Evolutionary conservation across 2,888 invertebrate species (phyloP).

Genomic region (Eristalinus aeneus): DNA sequence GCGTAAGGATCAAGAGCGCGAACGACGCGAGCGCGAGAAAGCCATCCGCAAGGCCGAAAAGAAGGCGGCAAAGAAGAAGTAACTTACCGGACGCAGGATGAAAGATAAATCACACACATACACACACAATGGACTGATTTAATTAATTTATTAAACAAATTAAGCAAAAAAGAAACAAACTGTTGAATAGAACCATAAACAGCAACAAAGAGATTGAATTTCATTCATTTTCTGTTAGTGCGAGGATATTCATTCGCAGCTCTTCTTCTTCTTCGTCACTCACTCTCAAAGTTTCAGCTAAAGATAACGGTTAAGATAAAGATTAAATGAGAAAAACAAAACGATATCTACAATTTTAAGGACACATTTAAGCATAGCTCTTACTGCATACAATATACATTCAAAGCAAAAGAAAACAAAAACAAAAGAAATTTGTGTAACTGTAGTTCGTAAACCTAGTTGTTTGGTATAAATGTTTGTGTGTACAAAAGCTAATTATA

Average conservation of each 20-base stretch:
- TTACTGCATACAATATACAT: slow-evolving; percentile 51
- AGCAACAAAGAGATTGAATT: slow-evolving; percentile 43
- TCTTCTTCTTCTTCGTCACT: slow-evolving; percentile 15
- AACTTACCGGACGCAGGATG: slow-evolving; percentile 60
- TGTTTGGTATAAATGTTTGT: slow-evolving; percentile 67
- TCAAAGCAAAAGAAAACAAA: slow-evolving; percentile 42
- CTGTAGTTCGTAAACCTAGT: slow-evolving; percentile 72
- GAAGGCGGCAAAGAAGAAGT: slow-evolving; percentile 86
- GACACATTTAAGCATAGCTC: slow-evolving; percentile 62
- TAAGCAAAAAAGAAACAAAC: slow-evolving; percentile 29
- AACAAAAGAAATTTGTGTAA: slow-evolving; percentile 57
- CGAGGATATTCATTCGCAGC: slow-evolving; percentile 41
- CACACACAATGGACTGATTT: slow-evolving; percentile 73
- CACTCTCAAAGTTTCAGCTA: slow-evolving; percentile 61
- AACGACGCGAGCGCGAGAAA: slow-evolving; percentile 91
- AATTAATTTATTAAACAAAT: slow-evolving; percentile 71
- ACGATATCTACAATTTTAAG: slow-evolving; percentile 50
- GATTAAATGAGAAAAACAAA: slow-evolving; percentile 27
- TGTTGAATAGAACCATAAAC: slow-evolving; percentile 24
- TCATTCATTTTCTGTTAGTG: slow-evolving; percentile 6
- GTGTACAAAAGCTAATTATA: slow-evolving; percentile 41
- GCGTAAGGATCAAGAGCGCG: slow-evolving; percentile 90
- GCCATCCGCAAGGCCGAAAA: slow-evolving; percentile 93
- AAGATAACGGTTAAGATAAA: slow-evolving; percentile 40
- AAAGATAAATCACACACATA: slow-evolving; percentile 64